phyloP scores from a whole-genome alignment of 2,797 vertebrate genomes.

The Acanthiza pusilla region DNA sequence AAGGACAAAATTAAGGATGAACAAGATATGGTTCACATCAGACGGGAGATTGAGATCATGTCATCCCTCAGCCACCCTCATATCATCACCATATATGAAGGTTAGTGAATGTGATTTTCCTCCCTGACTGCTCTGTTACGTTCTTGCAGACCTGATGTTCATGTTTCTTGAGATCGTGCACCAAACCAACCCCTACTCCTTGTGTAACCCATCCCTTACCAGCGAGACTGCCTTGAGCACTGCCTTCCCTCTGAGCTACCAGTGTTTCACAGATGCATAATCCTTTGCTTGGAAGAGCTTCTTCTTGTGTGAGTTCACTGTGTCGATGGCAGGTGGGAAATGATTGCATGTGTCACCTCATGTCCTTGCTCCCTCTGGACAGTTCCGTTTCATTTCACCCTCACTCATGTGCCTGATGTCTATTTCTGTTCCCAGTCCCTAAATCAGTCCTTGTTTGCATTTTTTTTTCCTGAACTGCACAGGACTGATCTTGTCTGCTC shows the following conservation, averaged over 20 bases:
- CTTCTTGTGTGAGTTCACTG: neutral
- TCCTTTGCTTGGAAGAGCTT: neutral
- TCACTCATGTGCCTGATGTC: neutral
- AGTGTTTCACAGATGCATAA: neutral
- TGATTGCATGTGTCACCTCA: neutral
- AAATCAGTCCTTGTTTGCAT: neutral
- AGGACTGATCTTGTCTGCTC: neutral
- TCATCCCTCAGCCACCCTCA: slow-evolving; percentile 89
- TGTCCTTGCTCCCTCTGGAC: neutral
- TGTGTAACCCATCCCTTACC: neutral
- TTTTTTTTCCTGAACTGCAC: neutral
- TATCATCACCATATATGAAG: slow-evolving; percentile 92
- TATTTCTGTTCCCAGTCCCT: neutral
- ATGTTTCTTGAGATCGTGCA: slow-evolving; percentile 36
- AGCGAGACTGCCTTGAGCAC: neutral
- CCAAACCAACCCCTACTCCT: neutral
- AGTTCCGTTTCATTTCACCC: neutral
- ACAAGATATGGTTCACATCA: slow-evolving; percentile 86
- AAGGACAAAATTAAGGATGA: slow-evolving; percentile 93
- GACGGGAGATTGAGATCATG: slow-evolving; percentile 91
- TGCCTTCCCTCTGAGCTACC: neutral
- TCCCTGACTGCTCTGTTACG: slow-evolving; percentile 25
- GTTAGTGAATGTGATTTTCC: slow-evolving; percentile 72
- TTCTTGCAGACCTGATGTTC: slow-evolving; percentile 45
- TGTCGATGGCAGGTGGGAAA: neutral